Evolutionary conservation across 1,140 invertebrate genomes (phyloP), one percentile per base, ranked within the genome.

Genomic region (Gryllus bimaculatus): DNA sequence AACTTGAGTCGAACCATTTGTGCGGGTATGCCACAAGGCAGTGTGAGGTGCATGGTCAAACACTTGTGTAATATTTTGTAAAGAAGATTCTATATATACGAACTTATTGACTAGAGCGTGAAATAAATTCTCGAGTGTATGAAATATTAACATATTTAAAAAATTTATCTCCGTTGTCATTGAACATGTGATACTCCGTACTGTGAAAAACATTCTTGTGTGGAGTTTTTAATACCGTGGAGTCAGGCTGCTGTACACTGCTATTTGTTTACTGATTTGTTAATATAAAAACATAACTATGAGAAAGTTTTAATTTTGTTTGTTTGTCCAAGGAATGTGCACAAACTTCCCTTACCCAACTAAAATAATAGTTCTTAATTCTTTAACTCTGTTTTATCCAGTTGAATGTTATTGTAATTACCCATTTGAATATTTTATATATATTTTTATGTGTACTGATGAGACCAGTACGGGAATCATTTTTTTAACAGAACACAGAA

Each of bases 221-320:
- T 66, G 54, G 54, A 66, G 18, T 66, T 66, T 66, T 66, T 66
- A 66, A 66, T 66, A 66, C 54, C 18, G 54, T 18, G 54, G 54
- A 66, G 7, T 66, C 2, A 66, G 54, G 54, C 54, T 66, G 54
- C 54, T 66, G 54, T 66, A 66, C 54, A 66, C 54, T 66, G 54
- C 54, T 66, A 66, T 66, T 66, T 66, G 54, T 66, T 66, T 66
- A 66, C 54, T 66, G 18, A 66, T 66, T 66, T 66, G 54, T 66
- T 66, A 66, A 66, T 66, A 66, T 66, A 66, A 66, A 66, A 66
- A 39, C 26, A 39, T 39, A 39, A 39, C 26, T 39, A 39, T 39
- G 1, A 39, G 26, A 39, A 39, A 39, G 26, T 39, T 39, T 39
- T 39, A 39, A 39, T 39, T 1, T 39, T 39, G 26, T 39, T 39